Base-by-base conservation (phyloP, 2,888 invertebrate species). In the Philonicus albiceps region DNA sequence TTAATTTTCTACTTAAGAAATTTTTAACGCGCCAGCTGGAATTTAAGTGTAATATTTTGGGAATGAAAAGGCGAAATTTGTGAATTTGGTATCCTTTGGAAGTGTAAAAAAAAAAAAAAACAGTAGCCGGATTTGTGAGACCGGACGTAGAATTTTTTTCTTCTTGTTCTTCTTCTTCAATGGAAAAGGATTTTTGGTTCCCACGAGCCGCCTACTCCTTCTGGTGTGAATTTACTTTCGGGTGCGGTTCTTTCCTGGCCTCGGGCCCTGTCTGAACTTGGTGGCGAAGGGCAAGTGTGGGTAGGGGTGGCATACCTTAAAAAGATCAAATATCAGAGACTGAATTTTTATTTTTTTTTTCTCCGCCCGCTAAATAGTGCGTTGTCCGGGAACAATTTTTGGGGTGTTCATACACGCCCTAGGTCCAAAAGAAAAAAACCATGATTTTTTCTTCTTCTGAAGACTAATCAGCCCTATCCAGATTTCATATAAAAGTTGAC, bases 151-250 rank as follows among this genome's bases (percentile, higher is more conserved):
- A 43, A 16, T 43, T 16, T 13, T 43, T 43, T 43, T 16, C 4
- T 43, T 43, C 4, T 43, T 13, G 4, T 13, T 43, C n/a, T 53
- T 53, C 16, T 11, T 27, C 11, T 55, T 5, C 7, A 27, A 22
- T 64, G 64, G 27, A 22, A 64, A 37, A 22, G 64, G 22, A 64
- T 64, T 64, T 64, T 3, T 19, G 64, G 64, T 34, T 80, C 27
- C 49, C 19, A 80, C 30, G 55, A 55, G 19, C 22, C 34, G 55
- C n/a, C 81, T 81, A 81, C 49, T 55, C 53, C 49, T 81, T 53
- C 53, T 81, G 81, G 55, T 81, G 80, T 80, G 81, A 81, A 64
- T 64, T 55, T 34, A 81, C 34, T 81, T 81, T 81, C 81, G 81
- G 81, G 81, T 81, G 81, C 81, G 81, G 81, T 49, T 81, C 49